A percentile compares a stretch with the other conserved stretches of the same genome.
Conservation (phyloP, 1,140 invertebrate species). For the Marisa cornuarietis region DNA sequence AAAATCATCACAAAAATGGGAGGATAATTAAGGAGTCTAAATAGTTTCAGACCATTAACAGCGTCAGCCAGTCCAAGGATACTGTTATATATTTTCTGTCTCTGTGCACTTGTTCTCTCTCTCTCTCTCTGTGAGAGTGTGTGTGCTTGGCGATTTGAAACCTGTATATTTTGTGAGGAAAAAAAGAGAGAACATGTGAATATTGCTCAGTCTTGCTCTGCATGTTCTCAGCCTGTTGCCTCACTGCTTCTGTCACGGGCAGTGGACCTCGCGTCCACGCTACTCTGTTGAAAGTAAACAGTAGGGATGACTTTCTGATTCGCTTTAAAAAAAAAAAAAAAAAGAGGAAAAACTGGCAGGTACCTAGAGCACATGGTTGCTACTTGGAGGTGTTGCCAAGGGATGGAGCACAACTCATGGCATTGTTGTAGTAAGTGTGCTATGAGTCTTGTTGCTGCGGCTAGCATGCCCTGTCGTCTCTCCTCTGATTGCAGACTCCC, state of each 20-base stretch:
- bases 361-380: not conserved
- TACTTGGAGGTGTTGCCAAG: slow-evolving; percentile 12
- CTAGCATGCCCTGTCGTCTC: slow-evolving; percentile 18
- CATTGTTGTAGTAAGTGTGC: not conserved
- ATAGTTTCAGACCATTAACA: no score
- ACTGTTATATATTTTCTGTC: no score
- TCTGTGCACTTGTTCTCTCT: no score
- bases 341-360: not conserved
- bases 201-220: not conserved
- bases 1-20: no score
- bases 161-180: not conserved
- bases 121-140: no score
- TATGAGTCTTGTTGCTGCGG: not conserved
- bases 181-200: no score
- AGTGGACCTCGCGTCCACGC: no score
- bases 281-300: no score
- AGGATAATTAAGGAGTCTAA: no score
- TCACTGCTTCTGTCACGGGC: no score
- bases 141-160: not conserved
- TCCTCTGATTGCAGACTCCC: slow-evolving; percentile 26
- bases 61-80: no score
- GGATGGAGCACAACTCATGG: slow-evolving; percentile 16
- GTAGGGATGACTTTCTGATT: not conserved
- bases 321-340: not conserved
- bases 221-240: not conserved